A percentile compares a stretch with the other conserved stretches of the same genome.
Conservation (phyloP, 64 coral and sea anemone species). For the Stylophora pistillata region DNA sequence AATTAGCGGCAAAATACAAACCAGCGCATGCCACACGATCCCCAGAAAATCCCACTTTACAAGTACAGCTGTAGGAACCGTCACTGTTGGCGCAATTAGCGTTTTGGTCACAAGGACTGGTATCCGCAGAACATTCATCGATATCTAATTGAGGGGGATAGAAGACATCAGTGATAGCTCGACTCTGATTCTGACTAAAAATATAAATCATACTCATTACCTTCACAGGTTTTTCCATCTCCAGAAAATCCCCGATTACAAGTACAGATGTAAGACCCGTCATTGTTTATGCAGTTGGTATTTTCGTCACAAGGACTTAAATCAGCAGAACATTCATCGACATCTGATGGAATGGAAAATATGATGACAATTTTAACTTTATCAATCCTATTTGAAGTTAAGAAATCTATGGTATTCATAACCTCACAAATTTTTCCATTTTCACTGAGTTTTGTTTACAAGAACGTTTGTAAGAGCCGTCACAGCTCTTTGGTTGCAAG, state of each 20-base stretch:
- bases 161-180: too few relatives aligned
- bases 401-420: too few relatives aligned
- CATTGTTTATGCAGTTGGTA: conserved; percentile 66
- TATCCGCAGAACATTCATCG: not conserved
- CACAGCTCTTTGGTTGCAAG: conserved; percentile 22
- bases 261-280: conserved; percentile 69
- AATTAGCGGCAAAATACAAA: too few relatives aligned
- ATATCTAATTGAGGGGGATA: not conserved
- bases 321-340: conserved; percentile 61
- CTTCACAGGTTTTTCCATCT: conserved; percentile 19
- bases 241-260: conserved; percentile 60
- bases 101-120: conserved; percentile 8
- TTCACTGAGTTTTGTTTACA: conserved; percentile 41
- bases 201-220: not conserved
- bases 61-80: conserved; percentile 9
- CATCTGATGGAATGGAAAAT: too few relatives aligned
- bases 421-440: too few relatives aligned
- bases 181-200: too few relatives aligned
- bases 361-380: too few relatives aligned
- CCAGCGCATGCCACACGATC: not conserved
- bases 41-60: not conserved
- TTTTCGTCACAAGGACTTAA: conserved; percentile 45
- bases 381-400: not conserved
- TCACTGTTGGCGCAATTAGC: conserved; percentile 12
- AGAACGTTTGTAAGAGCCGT: conserved; percentile 33